phyloP scores from a whole-genome alignment of 2,888 invertebrate genomes.

The Papilio gigon region DNA sequence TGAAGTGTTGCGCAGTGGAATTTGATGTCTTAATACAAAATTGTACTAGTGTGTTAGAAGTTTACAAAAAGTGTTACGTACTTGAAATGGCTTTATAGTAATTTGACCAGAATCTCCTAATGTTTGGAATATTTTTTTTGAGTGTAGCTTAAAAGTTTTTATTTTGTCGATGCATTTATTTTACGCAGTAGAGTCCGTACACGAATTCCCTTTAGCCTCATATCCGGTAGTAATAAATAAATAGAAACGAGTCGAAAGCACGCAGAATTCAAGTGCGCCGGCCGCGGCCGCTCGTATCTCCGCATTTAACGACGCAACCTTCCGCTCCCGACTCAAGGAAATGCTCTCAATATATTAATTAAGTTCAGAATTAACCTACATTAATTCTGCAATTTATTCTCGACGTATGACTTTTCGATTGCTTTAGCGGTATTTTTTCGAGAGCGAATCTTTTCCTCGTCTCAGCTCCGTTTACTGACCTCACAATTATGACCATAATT shows the following conservation, averaged over 20 bases:
- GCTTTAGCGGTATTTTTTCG: slow-evolving; percentile 27
- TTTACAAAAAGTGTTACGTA: too few relatives aligned
- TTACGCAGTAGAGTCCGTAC: neutral
- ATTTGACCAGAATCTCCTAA: too few relatives aligned
- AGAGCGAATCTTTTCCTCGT: slow-evolving; percentile 33
- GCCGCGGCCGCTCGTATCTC: slow-evolving; percentile 20
- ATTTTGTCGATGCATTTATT: neutral
- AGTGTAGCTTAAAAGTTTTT: neutral
- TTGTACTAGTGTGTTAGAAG: neutral
- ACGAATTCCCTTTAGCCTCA: slow-evolving; percentile 18
- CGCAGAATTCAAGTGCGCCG: slow-evolving; percentile 21
- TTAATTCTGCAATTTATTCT: slow-evolving; percentile 40
- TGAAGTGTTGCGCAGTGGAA: neutral
- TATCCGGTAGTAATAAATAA: slow-evolving; percentile 23
- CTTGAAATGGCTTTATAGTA: too few relatives aligned
- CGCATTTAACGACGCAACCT: slow-evolving; percentile 35
- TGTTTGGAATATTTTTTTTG: neutral
- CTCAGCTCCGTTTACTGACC: slow-evolving; percentile 3
- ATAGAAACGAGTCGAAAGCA: slow-evolving; percentile 28
- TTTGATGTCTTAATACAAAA: slow-evolving; percentile 1
- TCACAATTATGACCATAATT: slow-evolving; percentile 14
- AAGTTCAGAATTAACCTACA: slow-evolving; percentile 40
- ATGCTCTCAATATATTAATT: slow-evolving; percentile 41
- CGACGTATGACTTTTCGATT: slow-evolving; percentile 29
- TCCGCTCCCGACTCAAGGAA: slow-evolving; percentile 39